phyloP scores from a whole-genome alignment of 2,888 invertebrate genomes.

The Amblyteles armatorius region DNA sequence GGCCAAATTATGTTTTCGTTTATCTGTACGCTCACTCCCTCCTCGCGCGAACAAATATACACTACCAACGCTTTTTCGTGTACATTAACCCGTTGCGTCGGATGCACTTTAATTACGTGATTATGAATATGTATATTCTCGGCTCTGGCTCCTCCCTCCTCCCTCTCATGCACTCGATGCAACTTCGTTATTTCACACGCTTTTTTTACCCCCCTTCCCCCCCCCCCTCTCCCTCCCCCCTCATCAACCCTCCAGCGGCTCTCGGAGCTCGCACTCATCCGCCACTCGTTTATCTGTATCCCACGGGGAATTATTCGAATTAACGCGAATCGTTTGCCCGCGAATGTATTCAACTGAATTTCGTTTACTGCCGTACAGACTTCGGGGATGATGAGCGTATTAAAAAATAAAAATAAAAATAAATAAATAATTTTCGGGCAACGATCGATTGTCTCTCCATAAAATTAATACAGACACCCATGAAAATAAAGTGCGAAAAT shows the following conservation, averaged over 20 bases:
- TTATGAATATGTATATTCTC: constrained; percentile 69
- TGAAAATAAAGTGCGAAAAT: not conserved
- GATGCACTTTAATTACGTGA: constrained; percentile 69
- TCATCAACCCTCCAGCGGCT: constrained; percentile 9
- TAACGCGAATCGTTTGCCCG: constrained; percentile 39
- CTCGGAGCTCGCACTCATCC: constrained; percentile 15
- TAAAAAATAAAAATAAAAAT: constrained; percentile 1
- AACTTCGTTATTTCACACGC: constrained; percentile 58
- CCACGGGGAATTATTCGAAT: constrained; percentile 42
- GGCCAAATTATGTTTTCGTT: constrained; percentile 66
- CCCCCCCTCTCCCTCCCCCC: not conserved
- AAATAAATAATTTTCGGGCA: constrained; percentile 15
- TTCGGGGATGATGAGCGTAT: constrained; percentile 27
- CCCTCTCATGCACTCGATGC: constrained; percentile 33
- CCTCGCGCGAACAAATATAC: constrained; percentile 55
- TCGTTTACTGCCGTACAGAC: constrained; percentile 42
- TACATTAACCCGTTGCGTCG: constrained; percentile 59
- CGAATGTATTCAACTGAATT: constrained; percentile 44
- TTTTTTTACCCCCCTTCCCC: constrained; percentile 18
- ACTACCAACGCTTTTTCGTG: constrained; percentile 60
- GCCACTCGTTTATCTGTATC: constrained; percentile 40
- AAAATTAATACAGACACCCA: not conserved
- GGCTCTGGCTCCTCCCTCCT: constrained; percentile 10
- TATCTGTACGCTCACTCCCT: constrained; percentile 43
- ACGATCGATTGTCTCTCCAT: constrained; percentile 13